These are phyloP conservation scores for Rhinolophus ferrumequinum DNA, from an alignment of 2,113 vertebrate species.

Conservation along the genomic window DNA sequence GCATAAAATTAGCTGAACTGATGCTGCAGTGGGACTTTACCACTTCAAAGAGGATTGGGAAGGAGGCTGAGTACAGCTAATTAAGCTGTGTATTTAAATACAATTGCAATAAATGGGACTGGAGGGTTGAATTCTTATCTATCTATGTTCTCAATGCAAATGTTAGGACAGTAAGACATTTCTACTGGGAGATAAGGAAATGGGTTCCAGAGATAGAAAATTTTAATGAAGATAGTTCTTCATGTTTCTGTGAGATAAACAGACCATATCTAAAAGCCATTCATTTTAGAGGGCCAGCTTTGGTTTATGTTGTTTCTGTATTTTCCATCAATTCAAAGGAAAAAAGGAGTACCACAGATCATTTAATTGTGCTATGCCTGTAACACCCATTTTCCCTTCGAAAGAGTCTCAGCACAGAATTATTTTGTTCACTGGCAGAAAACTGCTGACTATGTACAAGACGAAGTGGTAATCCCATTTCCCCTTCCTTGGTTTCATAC, in stretches of 20 bases:
- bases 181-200: conserved; percentile 54
- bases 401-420: neutral
- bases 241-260: conserved; percentile 56
- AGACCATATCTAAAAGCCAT: neutral
- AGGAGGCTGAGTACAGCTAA: conserved; percentile 44
- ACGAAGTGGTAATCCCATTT: neutral
- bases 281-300: neutral
- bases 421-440: neutral
- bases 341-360: neutral
- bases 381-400: neutral
- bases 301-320: neutral
- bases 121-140: conserved; percentile 73
- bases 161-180: conserved; percentile 35
- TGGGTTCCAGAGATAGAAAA: conserved; percentile 33
- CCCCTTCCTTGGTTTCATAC: neutral
- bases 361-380: neutral
- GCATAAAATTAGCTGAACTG: conserved; percentile 42
- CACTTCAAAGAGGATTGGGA: conserved; percentile 60
- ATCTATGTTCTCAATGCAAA: conserved; percentile 54
- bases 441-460: conserved; percentile 48
- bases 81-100: conserved; percentile 65
- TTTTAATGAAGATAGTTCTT: conserved; percentile 46
- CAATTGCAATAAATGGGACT: conserved; percentile 56
- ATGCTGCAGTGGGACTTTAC: conserved; percentile 42
- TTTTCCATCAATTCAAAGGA: conserved; percentile 9